phyloP scores from a whole-genome alignment of 2,113 vertebrate species.

The Camelus dromedarius region DNA sequence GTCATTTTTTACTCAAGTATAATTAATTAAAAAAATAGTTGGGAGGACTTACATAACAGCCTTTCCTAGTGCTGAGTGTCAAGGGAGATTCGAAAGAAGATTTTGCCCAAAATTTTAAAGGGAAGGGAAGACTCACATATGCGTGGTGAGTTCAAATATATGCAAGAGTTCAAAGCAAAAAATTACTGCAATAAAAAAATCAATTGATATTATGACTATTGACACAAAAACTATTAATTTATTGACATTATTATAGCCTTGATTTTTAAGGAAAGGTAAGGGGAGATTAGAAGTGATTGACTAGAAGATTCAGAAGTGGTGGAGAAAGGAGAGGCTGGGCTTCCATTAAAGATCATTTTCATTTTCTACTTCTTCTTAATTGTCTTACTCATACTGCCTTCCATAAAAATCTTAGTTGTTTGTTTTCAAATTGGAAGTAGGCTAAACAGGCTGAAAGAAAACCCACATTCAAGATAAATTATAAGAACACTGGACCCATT shows the following conservation, averaged over 20 bases:
- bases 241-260: background rate
- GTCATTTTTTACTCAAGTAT: slow-evolving; percentile 7
- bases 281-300: background rate
- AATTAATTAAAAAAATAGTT: slow-evolving; percentile 8
- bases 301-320: background rate
- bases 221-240: background rate
- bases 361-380: background rate
- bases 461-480: background rate
- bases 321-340: background rate
- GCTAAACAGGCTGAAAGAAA: background rate
- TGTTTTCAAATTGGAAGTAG: background rate
- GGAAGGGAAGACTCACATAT: background rate
- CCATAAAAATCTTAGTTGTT: background rate
- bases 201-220: background rate
- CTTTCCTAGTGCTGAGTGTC: background rate
- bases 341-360: background rate
- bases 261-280: background rate
- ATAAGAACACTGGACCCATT: background rate
- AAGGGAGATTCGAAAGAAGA: slow-evolving; percentile 1
- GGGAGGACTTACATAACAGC: background rate
- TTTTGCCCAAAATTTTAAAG: background rate
- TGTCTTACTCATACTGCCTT: background rate
- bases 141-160: background rate
- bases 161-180: background rate
- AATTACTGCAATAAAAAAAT: background rate